These are phyloP conservation scores for Glossosoma conforme DNA, from an alignment of 1,140 invertebrate genomes.

Conservation along the genomic window DNA sequence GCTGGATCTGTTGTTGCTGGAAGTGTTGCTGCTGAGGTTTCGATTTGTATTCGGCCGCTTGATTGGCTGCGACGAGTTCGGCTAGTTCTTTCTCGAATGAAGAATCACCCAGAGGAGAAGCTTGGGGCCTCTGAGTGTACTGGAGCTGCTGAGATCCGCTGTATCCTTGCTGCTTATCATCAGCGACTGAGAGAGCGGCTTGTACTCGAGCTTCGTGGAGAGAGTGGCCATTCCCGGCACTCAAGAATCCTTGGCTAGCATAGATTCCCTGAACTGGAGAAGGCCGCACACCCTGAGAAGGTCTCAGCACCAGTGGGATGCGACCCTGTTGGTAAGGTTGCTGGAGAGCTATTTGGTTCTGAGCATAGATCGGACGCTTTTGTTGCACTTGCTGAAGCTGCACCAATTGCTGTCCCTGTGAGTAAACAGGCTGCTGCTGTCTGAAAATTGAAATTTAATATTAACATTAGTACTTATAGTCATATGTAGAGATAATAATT, in stretches of 20 bases:
- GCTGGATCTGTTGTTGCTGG: slow-evolving; percentile 6
- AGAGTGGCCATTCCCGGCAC: slow-evolving; percentile 9
- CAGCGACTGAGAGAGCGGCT: slow-evolving; percentile 23
- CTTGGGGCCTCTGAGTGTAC: slow-evolving; percentile 13
- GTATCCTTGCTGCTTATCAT: slow-evolving; percentile 21
- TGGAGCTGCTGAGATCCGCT: slow-evolving; percentile 8
- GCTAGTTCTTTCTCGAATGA: slow-evolving; percentile 30
- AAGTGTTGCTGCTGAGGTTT: slow-evolving; percentile 12
- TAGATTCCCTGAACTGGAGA: slow-evolving; percentile 19
- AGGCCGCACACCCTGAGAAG: slow-evolving; percentile 19
- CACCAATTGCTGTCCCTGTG: slow-evolving; percentile 12
- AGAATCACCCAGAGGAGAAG: slow-evolving; percentile 11
- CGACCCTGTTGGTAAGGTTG: slow-evolving; percentile 17
- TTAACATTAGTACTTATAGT: no score
- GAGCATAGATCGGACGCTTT: slow-evolving; percentile 13
- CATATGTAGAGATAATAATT: no score
- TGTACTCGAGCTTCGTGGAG: slow-evolving; percentile 30
- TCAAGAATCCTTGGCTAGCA: slow-evolving; percentile 20
- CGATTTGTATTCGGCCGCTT: slow-evolving; percentile 23
- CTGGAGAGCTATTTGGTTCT: slow-evolving; percentile 15
- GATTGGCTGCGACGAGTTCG: slow-evolving; percentile 26
- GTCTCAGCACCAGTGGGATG: slow-evolving; percentile 15
- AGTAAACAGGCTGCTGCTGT: slow-evolving; percentile 14
- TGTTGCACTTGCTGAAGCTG: slow-evolving; percentile 16
- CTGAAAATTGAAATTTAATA: slow-evolving; percentile 19